phyloP scores from a whole-genome alignment of 2,797 vertebrate genomes.

The Notolepis coatsorum region DNA sequence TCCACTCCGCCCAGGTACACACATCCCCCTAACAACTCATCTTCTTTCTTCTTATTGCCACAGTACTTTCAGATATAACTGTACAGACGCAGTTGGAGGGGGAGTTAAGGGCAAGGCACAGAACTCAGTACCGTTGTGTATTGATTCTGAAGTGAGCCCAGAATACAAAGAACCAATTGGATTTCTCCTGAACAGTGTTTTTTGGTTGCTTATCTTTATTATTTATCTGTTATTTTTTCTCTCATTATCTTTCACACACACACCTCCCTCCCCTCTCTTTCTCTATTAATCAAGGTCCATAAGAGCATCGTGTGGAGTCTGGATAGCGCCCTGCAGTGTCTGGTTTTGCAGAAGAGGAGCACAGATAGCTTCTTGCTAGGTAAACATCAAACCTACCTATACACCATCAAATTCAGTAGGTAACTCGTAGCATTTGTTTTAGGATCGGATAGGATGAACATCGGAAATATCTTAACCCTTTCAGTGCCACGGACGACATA shows the following conservation, averaged over 20 bases:
- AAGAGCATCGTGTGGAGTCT: slow-evolving; percentile 86
- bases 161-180: slow-evolving; percentile 35
- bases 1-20: slow-evolving; percentile 87
- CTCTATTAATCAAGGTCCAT: slow-evolving; percentile 82
- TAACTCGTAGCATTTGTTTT: too few relatives aligned
- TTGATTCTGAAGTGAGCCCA: slow-evolving; percentile 8
- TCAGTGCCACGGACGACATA: too few relatives aligned
- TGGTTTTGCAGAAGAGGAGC: slow-evolving; percentile 84
- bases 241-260: slow-evolving; percentile 9
- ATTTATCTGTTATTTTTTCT: slow-evolving; percentile 8
- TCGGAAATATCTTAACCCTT: too few relatives aligned
- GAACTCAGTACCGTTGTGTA: slow-evolving; percentile 2
- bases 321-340: slow-evolving; percentile 79
- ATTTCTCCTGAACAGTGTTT: slow-evolving; percentile 19
- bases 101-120: slow-evolving; percentile 38
- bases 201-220: slow-evolving; percentile 37
- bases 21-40: slow-evolving; percentile 15
- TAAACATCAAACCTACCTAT: too few relatives aligned
- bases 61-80: slow-evolving; percentile 32
- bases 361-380: slow-evolving; percentile 86
- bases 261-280: slow-evolving; percentile 1
- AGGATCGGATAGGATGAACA: too few relatives aligned
- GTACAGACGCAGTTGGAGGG: too few relatives aligned
- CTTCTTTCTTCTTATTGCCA: slow-evolving; percentile 52
- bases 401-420: too few relatives aligned